Conservation (phyloP, 2,888 invertebrate genomes). For the Nezara viridula region DNA sequence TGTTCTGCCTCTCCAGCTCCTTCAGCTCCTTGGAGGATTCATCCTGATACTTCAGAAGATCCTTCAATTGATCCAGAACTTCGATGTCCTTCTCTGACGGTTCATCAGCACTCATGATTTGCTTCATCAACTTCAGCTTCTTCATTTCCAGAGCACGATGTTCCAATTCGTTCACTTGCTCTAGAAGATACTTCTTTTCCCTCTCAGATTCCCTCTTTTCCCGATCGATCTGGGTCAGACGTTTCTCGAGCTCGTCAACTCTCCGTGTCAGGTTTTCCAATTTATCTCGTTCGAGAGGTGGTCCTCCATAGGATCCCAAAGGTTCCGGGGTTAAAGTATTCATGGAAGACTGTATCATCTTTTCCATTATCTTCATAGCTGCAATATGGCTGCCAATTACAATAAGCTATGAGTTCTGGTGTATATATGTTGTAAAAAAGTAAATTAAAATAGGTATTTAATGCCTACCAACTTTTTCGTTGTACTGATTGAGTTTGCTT, state of each 20-base stretch:
- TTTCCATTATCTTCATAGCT: constrained; percentile 49
- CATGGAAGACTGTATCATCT: not conserved
- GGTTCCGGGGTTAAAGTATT: not conserved
- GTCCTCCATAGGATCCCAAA: not conserved
- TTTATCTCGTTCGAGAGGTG: not conserved
- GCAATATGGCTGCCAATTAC: constrained; percentile 53
- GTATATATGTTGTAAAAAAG: constrained; percentile 4
- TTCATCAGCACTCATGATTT: not conserved
- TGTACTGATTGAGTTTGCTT: not conserved
- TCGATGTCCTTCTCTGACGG: constrained; percentile 20
- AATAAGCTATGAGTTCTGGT: constrained; percentile 43
- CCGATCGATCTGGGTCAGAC: not conserved
- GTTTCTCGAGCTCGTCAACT: not conserved
- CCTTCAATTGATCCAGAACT: not conserved
- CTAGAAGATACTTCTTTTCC: not conserved
- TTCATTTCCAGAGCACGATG: not conserved
- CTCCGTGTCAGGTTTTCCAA: not conserved
- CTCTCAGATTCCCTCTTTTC: not conserved
- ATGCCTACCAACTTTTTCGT: constrained; percentile 15
- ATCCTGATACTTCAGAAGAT: not conserved
- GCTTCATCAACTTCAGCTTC: not conserved
- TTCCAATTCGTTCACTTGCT: not conserved
- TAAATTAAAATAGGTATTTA: not conserved
- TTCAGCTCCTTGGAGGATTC: not conserved
- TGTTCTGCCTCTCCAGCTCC: not conserved